These are phyloP conservation scores for Crepidodera aurea DNA, from an alignment of 2,888 invertebrate species.

Conservation along the genomic window DNA sequence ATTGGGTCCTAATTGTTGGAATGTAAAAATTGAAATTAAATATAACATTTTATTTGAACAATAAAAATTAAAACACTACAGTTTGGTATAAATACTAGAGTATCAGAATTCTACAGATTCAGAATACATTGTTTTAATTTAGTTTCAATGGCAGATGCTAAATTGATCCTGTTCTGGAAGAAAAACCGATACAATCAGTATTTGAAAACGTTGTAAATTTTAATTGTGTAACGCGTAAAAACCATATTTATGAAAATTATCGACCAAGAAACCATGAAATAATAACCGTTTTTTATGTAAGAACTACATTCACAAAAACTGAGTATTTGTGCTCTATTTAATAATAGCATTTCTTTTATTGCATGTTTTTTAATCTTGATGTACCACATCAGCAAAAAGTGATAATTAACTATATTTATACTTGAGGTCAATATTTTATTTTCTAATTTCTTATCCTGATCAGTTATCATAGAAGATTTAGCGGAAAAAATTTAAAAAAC, in stretches of 20 bases:
- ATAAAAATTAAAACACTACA: no score
- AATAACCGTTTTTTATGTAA: conserved; percentile 8
- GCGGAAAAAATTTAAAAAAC: background rate
- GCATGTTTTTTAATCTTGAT: background rate
- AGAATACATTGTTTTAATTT: no score
- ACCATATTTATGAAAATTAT: background rate
- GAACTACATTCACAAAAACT: conserved; percentile 1
- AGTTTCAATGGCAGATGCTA: no score
- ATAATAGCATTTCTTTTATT: conserved; percentile 1
- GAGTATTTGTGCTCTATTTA: conserved; percentile 13
- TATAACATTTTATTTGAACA: no score
- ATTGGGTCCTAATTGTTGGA: no score
- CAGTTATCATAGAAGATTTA: background rate
- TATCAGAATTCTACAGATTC: no score
- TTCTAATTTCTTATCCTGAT: background rate
- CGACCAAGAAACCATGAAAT: background rate
- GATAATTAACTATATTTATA: background rate
- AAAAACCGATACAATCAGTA: no score
- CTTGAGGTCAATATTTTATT: background rate
- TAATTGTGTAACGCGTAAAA: background rate
- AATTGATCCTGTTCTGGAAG: no score
- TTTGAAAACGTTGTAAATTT: no score
- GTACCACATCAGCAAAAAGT: background rate
- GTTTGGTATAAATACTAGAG: no score
- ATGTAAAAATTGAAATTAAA: no score